Percentiles rank a stretch among this genome's conserved stretches.
Conservation (phyloP, 2,797 vertebrate genomes). For the Lagorchestes hirsutus region DNA sequence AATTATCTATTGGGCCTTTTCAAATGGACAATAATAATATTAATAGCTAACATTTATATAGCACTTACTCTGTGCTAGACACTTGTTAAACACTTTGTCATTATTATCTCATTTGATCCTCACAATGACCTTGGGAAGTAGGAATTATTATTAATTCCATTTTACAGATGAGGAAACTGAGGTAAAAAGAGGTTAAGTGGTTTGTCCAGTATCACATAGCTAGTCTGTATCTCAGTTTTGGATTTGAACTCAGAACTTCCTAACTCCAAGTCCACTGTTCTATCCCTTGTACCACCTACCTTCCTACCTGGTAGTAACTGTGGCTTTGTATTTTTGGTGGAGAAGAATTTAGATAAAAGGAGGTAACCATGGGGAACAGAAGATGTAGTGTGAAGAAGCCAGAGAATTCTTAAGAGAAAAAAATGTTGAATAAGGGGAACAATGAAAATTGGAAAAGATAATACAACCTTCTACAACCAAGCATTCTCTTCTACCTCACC, state of each 20-base stretch:
- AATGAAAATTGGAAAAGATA: not conserved
- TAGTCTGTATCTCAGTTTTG: not conserved
- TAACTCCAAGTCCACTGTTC: not conserved
- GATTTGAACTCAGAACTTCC: not conserved
- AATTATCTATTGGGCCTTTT: not conserved
- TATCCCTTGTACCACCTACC: not conserved
- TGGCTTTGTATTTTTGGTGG: not conserved
- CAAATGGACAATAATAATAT: not conserved
- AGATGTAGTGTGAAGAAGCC: not conserved
- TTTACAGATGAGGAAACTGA: slow-evolving; percentile 69
- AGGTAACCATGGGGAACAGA: not conserved
- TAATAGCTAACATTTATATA: not conserved
- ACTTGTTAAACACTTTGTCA: no score
- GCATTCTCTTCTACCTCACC: not conserved
- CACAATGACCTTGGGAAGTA: not conserved
- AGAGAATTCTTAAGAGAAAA: not conserved
- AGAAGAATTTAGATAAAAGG: not conserved
- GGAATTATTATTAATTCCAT: slow-evolving; percentile 4
- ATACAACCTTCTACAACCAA: not conserved
- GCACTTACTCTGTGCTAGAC: no score
- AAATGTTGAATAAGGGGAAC: not conserved
- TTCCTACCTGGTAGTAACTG: not conserved
- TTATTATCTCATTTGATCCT: not conserved
- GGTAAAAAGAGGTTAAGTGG: not conserved
- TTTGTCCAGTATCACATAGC: not conserved